Percentiles rank a stretch among this genome's conserved stretches.
These are phyloP conservation scores for Synanthedon myopaeformis DNA, from an alignment of 2,888 invertebrate genomes.

Conservation along the genomic window DNA sequence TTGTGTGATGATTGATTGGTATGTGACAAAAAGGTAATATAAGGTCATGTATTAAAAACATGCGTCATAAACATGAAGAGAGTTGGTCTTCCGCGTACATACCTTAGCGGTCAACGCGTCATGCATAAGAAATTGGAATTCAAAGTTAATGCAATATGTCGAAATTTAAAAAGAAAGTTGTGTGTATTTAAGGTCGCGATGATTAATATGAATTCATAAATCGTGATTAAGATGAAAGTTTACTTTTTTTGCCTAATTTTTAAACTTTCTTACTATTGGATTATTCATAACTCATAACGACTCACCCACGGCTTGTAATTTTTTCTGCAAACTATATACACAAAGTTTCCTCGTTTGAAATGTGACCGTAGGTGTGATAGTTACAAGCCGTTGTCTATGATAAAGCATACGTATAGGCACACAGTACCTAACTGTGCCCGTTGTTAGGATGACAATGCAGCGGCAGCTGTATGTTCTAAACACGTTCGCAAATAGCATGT, in stretches of 20 bases:
- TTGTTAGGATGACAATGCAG: background rate
- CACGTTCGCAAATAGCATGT: constrained; percentile 10
- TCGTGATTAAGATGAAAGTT: background rate
- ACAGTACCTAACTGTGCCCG: no score
- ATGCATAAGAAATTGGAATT: constrained; percentile 3
- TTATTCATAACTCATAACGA: no score
- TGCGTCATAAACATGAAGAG: background rate
- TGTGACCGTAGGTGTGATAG: no score
- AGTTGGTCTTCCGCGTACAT: background rate
- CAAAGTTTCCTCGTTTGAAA: no score
- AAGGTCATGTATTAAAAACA: background rate
- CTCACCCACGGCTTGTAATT: no score
- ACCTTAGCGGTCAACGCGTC: constrained; percentile 1
- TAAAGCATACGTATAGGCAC: no score
- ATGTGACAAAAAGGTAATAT: no score
- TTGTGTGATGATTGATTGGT: no score
- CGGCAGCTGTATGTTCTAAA: background rate
- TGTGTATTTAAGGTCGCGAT: constrained; percentile 10
- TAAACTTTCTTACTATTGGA: no score
- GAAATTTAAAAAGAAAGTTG: constrained; percentile 11
- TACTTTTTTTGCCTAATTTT: background rate
- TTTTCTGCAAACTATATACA: no score
- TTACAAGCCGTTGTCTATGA: no score
- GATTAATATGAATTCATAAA: constrained; percentile 8
- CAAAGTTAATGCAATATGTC: constrained; percentile 7